phyloP scores from a whole-genome alignment of 2,797 vertebrate genomes.

The Alca torda region DNA sequence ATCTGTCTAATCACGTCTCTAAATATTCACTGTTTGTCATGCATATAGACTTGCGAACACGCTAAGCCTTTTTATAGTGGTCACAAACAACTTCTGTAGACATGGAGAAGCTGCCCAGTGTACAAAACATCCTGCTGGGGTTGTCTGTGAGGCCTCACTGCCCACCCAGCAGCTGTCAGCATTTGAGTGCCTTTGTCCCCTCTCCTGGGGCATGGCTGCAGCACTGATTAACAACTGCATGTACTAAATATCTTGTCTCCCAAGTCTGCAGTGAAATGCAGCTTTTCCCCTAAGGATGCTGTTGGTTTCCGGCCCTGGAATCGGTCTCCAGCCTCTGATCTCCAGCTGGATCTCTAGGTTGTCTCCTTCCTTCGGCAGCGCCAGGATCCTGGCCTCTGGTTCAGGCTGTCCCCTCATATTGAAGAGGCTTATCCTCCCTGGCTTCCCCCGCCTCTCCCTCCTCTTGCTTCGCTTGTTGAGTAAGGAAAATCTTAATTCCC shows the following conservation, averaged over 20 bases:
- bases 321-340: neutral
- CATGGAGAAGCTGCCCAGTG: neutral
- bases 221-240: neutral
- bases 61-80: neutral
- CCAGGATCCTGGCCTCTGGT: neutral
- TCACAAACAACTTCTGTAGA: neutral
- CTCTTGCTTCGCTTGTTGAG: neutral
- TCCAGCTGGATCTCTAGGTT: neutral
- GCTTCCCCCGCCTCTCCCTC: neutral
- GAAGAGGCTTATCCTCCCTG: neutral
- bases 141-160: neutral
- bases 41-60: neutral
- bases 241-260: neutral
- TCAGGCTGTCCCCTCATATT: neutral
- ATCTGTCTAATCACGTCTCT: neutral
- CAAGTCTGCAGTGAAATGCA: neutral
- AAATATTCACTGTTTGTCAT: neutral
- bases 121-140: neutral
- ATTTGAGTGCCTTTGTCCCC: neutral
- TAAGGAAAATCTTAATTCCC: neutral
- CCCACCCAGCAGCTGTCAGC: neutral
- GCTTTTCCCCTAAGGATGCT: neutral
- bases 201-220: neutral
- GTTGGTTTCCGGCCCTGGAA: neutral
- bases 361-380: neutral